Evolutionary conservation across 2,888 invertebrate species (phyloP), one percentile per base, ranked within the genome.

Genomic region (Dendrolimus houi): DNA sequence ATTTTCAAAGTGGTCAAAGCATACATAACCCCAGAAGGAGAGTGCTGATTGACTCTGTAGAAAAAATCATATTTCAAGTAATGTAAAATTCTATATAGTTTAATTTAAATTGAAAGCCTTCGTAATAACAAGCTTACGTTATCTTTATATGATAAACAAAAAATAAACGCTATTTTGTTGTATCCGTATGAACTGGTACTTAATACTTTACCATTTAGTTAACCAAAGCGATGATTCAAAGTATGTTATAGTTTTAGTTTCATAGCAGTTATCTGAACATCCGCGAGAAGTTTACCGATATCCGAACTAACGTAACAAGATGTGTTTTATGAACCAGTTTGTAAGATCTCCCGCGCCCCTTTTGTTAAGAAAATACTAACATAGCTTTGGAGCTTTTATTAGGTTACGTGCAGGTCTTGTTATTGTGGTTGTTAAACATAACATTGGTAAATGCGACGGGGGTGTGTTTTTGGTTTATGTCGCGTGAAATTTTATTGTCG

Each of bases 401-500:
- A 55, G 52, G 61, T 61, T 66, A 10, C 56, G 29, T 29, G 59
- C 54, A 66, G 84, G 60, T 81, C 86, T 67, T 63, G 64, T 60
- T 74, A 72, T 54, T 61, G 60, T 86, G 85, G 87, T 70, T 62
- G 72, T 71, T 73, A 69, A 76, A 71, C 74, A 73, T 79, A 78
- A 74, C 77, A 78, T 81, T 76, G 81, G 86, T 83, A 81, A 83
- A 13, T 83, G 81, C 82, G 78, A 29, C 79, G 76, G 77, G 87
- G 85, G 87, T 85, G 87, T 90, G 88, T 90, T 91, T 90, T 91
- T 90, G 87, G 82, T 91, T 90, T 90, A 90, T 90, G 88, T 81
- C 72, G 82, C 88, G 89, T 91, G 87, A 87, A 91, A 91, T 90
- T 88, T 89, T 89, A 89, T 79, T 72, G 86, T 78, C 84, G 76